Base-by-base conservation (phyloP, 2,797 vertebrate genomes). In the Eremophila alpestris region DNA sequence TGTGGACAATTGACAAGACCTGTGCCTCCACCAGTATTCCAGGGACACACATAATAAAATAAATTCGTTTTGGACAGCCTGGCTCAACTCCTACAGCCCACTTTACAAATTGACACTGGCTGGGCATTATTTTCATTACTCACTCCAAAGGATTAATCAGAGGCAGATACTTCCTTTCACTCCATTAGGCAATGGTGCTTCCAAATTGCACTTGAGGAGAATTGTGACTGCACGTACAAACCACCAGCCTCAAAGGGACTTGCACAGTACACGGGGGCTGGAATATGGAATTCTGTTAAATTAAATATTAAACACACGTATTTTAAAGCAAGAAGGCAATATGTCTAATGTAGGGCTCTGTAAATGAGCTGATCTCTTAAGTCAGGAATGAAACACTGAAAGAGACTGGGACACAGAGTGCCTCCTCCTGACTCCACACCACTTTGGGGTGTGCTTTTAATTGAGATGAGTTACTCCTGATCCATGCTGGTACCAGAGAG, bases 81-180 rank as follows among this genome's bases (percentile, higher is more conserved):
- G 82, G 67, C 89, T 91, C n/a, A 58, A 27, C 55, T 93, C 65
- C 80, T 92, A 30, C 30, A 91, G 74, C 38, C 80, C 70, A 76
- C 95, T 96, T 91, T 68, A 74, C 73, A 91, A 90, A 95, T 93
- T 19, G 26, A 69, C 38, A 63, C 45, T 87, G 74, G 63, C 82
- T 86, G 93, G 95, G 81, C 74, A 90, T 55, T 83, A 48, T 83
- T 96, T 96, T 94, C 49, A 16, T 82, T 83, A 41, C 79, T 93
- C 70, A n/a, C 49, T 95, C 73, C 48, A 65, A 94, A 95, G 89
- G 71, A 96, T 96, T 93, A 96, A 95, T 87, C 82, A 64, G 76
- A 96, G 87, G 48, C 46, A 70, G 78, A 68, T 75, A 83, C 34
- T 83, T 93, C 76, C 81, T 96, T 79, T 96, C 85, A 68, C 34